Evolutionary conservation across 1,140 invertebrate species (phyloP), one percentile per base, ranked within the genome.

Genomic region (Nebria ingens): DNA sequence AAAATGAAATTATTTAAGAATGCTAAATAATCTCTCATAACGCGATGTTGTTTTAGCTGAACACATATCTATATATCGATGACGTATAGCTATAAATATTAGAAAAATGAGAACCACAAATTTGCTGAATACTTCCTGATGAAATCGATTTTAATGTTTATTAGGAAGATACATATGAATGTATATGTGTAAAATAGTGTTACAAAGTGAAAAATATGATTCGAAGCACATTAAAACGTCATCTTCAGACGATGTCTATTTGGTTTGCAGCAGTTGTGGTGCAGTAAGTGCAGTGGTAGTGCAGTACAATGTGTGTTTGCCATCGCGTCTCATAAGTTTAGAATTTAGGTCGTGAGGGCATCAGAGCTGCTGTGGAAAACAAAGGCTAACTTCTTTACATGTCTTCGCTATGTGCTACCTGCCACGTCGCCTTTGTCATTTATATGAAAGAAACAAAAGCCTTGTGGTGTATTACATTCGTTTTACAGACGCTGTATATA

Each of bases 371-470:
- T n/a, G n/a, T n/a, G 17, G 40, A 45, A 45, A 45, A 45, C 6
- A 9, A 6, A 17, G 17, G 17, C 40, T 45, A 45, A 45, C 40
- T 45, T 45, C 40, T 45, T 45, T 45, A 45, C 40, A 45, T 45
- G 40, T 45, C 40, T 45, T 45, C 40, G 40, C 40, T n/a, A n/a
- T n/a, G n/a, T n/a, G n/a, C n/a, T n/a, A n/a, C n/a, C n/a, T 45
- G 40, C 6, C 40, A 45, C 17, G 40, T 45, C 40, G 40, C 40
- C 17, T 45, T 45, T 45, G 40, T 45, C 40, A 45, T 45, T 45
- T 45, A 45, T 45, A 45, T 45, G 40, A 45, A 45, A 45, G 40
- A 45, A 45, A 45, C 40, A 45, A 45, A 45, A 45, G 40, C 40
- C 17, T 17, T 12, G n/a, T n/a, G n/a, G n/a, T n/a, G 6, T 45